Base-by-base conservation (phyloP, 2,797 vertebrate species). In the Clarias fuscus region DNA sequence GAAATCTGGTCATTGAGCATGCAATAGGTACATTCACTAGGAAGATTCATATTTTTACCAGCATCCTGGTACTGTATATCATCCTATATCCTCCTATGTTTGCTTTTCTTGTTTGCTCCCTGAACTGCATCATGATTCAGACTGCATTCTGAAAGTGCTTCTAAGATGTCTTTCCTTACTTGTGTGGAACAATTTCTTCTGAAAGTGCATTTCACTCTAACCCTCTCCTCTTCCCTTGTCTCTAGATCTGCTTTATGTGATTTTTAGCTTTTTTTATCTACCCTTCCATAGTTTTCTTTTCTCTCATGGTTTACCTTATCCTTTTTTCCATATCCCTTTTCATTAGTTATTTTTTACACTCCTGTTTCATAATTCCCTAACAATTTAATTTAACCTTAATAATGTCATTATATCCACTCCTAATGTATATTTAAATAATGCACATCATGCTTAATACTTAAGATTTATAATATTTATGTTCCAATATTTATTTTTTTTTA, bases 181-280 rank as follows among this genome's bases (percentile, higher is more conserved):
- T 61, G 58, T 72, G 61, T 78, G 22, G 56, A 22, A 78, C 8
- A 78, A 79, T 53, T 82, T 85, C 71, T 73, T 83, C 85, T 85
- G 79, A 88, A 78, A 78, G n/a, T 59, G 56, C 76, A 37, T 78
- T 5, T 37, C 30, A 33, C 27, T 6, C 75, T 78, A 24, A 27
- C 14, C 71, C 73, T 43, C n/a, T 75, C 24, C 43, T 22, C 62
- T 78, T 30, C 37, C 24, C 83, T 53, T 37, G 30, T 62, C 71
- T 53, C 70, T 67, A 2, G 1, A 33, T 83, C 48, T 58, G 20
- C 76, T 61, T 61, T 70, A 83, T 71, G 48, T 58, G n/a, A 33
- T 70, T 53, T 40, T 48, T 48, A 1, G 6, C 43, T 58, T 20
- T 83, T 83, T 33, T 58, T 58, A 68, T 53, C 40, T 48, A 48